Base-by-base conservation (phyloP, 2,113 vertebrate species). In the Hyla sarda region DNA sequence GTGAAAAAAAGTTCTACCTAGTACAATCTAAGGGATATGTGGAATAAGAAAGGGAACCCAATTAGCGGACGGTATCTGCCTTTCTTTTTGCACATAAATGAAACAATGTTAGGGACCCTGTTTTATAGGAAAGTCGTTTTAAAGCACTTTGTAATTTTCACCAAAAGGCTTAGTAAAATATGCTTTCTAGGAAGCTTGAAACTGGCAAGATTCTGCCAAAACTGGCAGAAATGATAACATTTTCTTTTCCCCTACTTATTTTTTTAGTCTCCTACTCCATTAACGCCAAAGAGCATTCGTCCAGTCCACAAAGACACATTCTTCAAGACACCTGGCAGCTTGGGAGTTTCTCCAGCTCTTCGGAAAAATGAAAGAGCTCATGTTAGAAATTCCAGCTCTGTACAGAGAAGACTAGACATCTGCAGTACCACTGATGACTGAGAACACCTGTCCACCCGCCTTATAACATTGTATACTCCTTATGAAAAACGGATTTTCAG, bases 281-380 rank as follows among this genome's bases (percentile, higher is more conserved):
- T 92, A 21, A 97, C 96, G 75, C 96, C 96, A 37, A 97, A 96
- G 88, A 97, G 91, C 83, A 88, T 91, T 80, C 89, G 87, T 0
- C 85, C 67, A 5, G 88, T 92, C 12, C 89, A 89, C 34, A 92
- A 92, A 0, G 96, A 96, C 73, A 89, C 95, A 0, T 98, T 97
- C 93, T 99, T 99, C 93, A 97, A 97, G 92, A 99, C 97, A 0
- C 97, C 97, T 0, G 93, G 96, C 52, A 95, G 93, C 52, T 92
- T 95, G 10, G 94, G 92, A 73, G 88, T 92, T 2, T 88, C 92
- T 0, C 72, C 89, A 3, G 60, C 88, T 0, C 90, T 94, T 67
- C 94, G 91, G 85, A 93, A 93, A 88, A 95, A 88, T 81, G 92
- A 94, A 85, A 91, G 90, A 82, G 90, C 54, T 83, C 93, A 89